Base-by-base conservation (phyloP, 2,888 invertebrate genomes). In the Thereva unica region DNA sequence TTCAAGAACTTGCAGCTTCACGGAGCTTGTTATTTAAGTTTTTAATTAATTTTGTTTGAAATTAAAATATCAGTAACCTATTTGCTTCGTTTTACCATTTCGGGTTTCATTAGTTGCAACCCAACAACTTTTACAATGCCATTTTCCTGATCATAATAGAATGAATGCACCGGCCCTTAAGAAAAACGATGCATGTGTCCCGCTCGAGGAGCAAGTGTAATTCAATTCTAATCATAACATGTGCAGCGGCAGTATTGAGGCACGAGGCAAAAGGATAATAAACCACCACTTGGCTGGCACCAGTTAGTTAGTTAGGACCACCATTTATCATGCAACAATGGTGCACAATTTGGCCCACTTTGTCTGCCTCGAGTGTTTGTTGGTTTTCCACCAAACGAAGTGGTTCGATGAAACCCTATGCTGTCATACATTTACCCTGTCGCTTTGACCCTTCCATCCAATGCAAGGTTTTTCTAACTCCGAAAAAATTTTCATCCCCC, bases 321-420 rank as follows among this genome's bases (percentile, higher is more conserved):
- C 44, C 66, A 66, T 66, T 66, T 66, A 66, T 66, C 66, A 66
- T 69, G 12, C 41, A 67, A 69, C 69, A 69, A 69, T 68, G 67
- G 54, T 50, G 61, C 68, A 68, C 68, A 69, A 69, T 69, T 69
- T 69, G 68, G 69, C 66, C 68, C 68, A 69, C 68, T 69, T 69
- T 69, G 66, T 69, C 52, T 55, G 38, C 42, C 47, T 69, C 67
- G 63, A 69, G 69, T 69, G 69, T 69, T 69, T 69, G 69, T 69
- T 69, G 67, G 67, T 67, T 66, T 66, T 68, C 68, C 68, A 63
- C 68, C 66, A 57, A 66, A 66, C 68, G 56, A 66, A 66, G 66
- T 68, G 66, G 66, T 66, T 44, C 57, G 45, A 45, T 57, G 64
- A n/a, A 12, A 41, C 10, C 42, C 53, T 63, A 37, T 23, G 9